These are phyloP conservation scores for Callitettix versicolor DNA, from an alignment of 1,140 invertebrate species.

Conservation along the genomic window DNA sequence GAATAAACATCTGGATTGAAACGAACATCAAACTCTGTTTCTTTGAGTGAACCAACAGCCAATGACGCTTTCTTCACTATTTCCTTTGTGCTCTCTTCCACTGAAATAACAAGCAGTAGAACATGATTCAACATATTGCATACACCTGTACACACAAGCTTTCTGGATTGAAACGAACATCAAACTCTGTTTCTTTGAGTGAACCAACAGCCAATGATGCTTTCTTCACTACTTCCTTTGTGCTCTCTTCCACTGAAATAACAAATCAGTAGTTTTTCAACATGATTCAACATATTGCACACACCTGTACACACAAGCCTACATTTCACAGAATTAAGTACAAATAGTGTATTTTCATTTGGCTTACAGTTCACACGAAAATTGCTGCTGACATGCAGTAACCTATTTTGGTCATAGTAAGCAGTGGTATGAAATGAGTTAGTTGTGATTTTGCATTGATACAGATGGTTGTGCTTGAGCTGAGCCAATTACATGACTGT, in stretches of 20 bases:
- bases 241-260: constrained; percentile 64
- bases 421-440: no score
- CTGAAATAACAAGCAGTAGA: constrained; percentile 32
- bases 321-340: no score
- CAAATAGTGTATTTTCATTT: no score
- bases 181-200: constrained; percentile 87
- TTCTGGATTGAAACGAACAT: constrained; percentile 97
- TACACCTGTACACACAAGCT: background rate
- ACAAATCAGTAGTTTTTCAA: background rate
- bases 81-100: constrained; percentile 77
- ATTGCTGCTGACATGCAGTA: no score
- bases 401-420: no score
- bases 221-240: constrained; percentile 77
- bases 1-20: constrained; percentile 99
- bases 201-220: constrained; percentile 85
- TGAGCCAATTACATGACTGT: no score
- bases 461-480: no score
- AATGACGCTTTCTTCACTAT: constrained; percentile 81
- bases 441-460: no score
- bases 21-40: constrained; percentile 88
- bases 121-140: background rate
- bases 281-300: background rate
- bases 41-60: constrained; percentile 85
- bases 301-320: background rate
- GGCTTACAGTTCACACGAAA: no score